These are phyloP conservation scores for Aplidium turbinatum DNA, from an alignment of 23 tunicate species.

Conservation along the genomic window DNA sequence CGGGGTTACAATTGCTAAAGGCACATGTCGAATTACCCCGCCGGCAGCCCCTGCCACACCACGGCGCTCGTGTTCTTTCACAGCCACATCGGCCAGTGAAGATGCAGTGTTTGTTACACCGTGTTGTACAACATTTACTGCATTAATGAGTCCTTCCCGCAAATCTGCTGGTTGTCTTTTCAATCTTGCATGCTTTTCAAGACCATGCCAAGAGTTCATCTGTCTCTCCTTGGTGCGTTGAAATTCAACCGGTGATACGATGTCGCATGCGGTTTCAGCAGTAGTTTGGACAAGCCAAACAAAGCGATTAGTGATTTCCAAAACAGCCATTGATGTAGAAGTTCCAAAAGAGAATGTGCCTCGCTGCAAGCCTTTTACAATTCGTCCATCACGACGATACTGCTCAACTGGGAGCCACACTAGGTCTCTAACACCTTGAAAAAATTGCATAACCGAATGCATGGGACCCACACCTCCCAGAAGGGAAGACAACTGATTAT, in stretches of 20 bases:
- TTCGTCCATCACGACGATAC: conserved; percentile 87
- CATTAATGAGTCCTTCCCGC: conserved; percentile 90
- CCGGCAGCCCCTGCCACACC: conserved; percentile 95
- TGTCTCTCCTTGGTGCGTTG: not conserved
- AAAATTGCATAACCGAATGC: conserved; percentile 82
- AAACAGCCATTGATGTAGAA: conserved; percentile 92
- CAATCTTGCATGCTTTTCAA: conserved; percentile 46
- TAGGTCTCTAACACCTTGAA: conserved; percentile 82
- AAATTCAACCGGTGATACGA: conserved; percentile 69
- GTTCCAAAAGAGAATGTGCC: conserved; percentile 95
- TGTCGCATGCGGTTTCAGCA: conserved; percentile 85
- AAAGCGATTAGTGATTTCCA: conserved; percentile 74
- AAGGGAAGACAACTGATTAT: conserved; percentile 87
- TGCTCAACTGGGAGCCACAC: conserved; percentile 91
- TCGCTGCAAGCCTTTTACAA: conserved; percentile 80
- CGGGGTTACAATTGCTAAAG: conserved; percentile 81
- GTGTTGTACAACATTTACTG: conserved; percentile 59
- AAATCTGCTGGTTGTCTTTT: conserved; percentile 74
- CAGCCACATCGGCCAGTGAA: conserved; percentile 67
- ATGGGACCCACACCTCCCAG: conserved; percentile 97
- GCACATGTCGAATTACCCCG: conserved; percentile 82
- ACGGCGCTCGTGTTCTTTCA: conserved; percentile 76
- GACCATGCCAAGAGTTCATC: conserved; percentile 51
- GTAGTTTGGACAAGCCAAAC: conserved; percentile 78
- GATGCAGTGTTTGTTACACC: conserved; percentile 72